Evolutionary conservation across 2,888 invertebrate species (phyloP).

Genomic region (Muschampia plurimacula): DNA sequence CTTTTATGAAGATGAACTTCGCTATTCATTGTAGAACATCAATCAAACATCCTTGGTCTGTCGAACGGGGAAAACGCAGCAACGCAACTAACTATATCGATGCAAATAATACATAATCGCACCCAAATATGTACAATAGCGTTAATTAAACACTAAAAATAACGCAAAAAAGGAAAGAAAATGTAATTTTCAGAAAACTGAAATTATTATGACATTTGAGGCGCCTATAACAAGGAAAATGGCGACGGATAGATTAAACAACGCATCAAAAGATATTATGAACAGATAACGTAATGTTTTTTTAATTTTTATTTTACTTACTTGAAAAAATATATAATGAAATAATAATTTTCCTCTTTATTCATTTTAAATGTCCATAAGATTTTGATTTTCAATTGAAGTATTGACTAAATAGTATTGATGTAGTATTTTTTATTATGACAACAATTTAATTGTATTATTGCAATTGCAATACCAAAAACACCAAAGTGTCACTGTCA

Average conservation of each 20-base stretch:
- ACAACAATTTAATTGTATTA: background rate
- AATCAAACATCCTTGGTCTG: constrained; percentile 80
- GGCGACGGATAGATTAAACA: constrained; percentile 62
- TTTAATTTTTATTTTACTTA: no score
- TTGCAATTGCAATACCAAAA: background rate
- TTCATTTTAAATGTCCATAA: no score
- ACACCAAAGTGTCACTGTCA: background rate
- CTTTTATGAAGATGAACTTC: constrained; percentile 76
- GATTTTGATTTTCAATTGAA: no score
- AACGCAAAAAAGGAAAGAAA: constrained; percentile 78
- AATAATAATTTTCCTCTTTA: no score
- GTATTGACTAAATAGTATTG: background rate
- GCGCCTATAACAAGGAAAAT: constrained; percentile 86
- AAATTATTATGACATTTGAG: constrained; percentile 86
- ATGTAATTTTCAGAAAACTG: constrained; percentile 73
- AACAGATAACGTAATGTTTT: constrained; percentile 11
- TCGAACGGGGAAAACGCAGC: constrained; percentile 62
- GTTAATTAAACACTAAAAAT: constrained; percentile 63
- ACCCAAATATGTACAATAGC: constrained; percentile 57
- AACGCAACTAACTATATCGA: constrained; percentile 53
- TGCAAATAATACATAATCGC: constrained; percentile 57
- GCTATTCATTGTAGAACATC: constrained; percentile 71
- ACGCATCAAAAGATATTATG: background rate
- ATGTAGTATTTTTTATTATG: background rate
- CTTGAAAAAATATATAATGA: background rate